Conservation (phyloP, 1,140 invertebrate species). For the Listronotus oregonensis region DNA sequence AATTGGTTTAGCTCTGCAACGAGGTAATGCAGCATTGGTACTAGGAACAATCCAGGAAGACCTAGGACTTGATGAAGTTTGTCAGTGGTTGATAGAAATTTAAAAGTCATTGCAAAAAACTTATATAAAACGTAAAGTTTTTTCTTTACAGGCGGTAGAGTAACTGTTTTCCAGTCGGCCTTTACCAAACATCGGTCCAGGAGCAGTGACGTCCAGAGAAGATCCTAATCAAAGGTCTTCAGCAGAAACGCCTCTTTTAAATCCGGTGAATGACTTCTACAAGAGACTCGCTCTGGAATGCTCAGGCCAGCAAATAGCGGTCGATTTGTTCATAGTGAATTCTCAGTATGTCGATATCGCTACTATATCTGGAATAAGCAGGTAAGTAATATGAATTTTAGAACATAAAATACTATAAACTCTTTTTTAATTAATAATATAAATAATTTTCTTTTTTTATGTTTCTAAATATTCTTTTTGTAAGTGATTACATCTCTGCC, state of each 20-base stretch:
- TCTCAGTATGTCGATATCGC: constrained; percentile 93
- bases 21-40: no score
- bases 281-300: constrained; percentile 96
- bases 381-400: constrained; percentile 2
- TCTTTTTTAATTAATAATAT: no score
- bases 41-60: no score
- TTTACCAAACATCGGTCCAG: constrained; percentile 91
- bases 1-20: no score
- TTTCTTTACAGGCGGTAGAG: constrained; percentile 73
- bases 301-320: constrained; percentile 93
- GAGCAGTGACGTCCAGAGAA: constrained; percentile 82
- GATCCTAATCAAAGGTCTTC: constrained; percentile 82
- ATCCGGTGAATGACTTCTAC: constrained; percentile 97
- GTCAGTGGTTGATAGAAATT: no score
- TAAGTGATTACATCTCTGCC: no score
- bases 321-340: constrained; percentile 94
- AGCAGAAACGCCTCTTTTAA: constrained; percentile 82
- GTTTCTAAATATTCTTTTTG: no score
- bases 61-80: no score
- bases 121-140: no score
- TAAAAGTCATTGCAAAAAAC: no score
- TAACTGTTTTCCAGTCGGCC: constrained; percentile 92
- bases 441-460: no score
- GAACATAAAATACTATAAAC: no score
- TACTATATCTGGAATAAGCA: constrained; percentile 89